Evolutionary conservation across 1,140 invertebrate species (phyloP).

Genomic region (Paralvinella palmiformis): DNA sequence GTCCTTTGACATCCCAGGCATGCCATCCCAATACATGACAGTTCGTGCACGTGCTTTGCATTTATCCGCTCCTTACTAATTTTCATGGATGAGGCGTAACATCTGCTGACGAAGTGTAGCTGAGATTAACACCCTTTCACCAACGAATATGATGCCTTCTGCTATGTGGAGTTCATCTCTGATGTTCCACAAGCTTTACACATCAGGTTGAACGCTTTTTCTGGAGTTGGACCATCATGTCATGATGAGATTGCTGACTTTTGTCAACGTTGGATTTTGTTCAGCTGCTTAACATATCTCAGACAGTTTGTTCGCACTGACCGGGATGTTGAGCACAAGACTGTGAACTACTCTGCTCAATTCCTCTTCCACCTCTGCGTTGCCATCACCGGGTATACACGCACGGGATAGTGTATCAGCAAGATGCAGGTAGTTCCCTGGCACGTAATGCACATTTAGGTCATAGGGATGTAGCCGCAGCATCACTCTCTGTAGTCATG

Average conservation of each 20-base stretch:
- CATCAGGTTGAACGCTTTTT: not conserved
- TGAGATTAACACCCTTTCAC: conserved; percentile 23
- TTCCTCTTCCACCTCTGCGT: not conserved
- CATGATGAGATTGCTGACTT: conserved; percentile 1
- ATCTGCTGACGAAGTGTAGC: conserved; percentile 17
- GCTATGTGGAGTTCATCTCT: conserved; percentile 23
- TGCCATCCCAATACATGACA: conserved; percentile 26
- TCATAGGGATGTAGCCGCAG: conserved; percentile 48
- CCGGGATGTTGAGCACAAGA: conserved; percentile 1
- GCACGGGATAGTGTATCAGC: conserved; percentile 30
- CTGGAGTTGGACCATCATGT: conserved; percentile 2
- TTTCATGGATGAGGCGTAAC: conserved; percentile 20
- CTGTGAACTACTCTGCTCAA: conserved; percentile 3
- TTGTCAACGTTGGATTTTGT: conserved; percentile 3
- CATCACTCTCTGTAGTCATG: conserved; percentile 49
- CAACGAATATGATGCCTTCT: conserved; percentile 24
- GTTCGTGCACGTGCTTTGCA: conserved; percentile 16
- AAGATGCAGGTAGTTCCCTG: conserved; percentile 46
- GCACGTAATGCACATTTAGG: conserved; percentile 42
- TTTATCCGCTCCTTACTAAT: conserved; percentile 25
- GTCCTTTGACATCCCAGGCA: conserved; percentile 26
- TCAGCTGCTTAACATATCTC: conserved; percentile 27
- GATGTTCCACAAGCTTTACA: conserved; percentile 17
- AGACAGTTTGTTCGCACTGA: conserved; percentile 6
- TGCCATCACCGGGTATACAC: not conserved